phyloP scores from a whole-genome alignment of 2,797 vertebrate species.

The Oryzias dopingdopingensis region DNA sequence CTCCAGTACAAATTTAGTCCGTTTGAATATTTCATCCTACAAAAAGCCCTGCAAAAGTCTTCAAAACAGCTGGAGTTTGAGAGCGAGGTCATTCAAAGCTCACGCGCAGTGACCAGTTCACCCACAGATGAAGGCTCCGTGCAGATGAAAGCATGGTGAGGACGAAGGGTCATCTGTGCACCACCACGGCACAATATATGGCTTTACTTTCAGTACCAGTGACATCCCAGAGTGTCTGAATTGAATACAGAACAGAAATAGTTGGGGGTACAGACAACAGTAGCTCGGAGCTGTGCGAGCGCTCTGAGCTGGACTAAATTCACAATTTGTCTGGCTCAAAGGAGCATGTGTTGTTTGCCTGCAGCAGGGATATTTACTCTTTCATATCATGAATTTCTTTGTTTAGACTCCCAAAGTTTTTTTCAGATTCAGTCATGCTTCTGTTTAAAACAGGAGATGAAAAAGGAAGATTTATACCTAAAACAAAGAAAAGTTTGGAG shows the following conservation, averaged over 20 bases:
- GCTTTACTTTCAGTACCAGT: slow-evolving; percentile 25
- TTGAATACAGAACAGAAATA: slow-evolving; percentile 43
- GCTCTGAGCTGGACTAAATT: slow-evolving; percentile 55
- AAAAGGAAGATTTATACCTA: slow-evolving; percentile 2
- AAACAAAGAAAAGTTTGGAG: slow-evolving; percentile 15
- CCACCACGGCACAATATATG: slow-evolving; percentile 14
- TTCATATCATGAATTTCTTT: slow-evolving; percentile 27
- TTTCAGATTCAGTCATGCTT: slow-evolving; percentile 43
- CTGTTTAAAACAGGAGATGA: slow-evolving; percentile 21
- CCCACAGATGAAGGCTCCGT: slow-evolving; percentile 21
- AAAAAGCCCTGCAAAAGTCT: slow-evolving; percentile 3
- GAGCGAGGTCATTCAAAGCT: not conserved
- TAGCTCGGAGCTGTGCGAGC: slow-evolving; percentile 50
- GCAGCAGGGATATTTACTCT: slow-evolving; percentile 47
- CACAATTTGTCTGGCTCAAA: slow-evolving; percentile 48
- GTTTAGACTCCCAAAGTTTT: slow-evolving; percentile 15
- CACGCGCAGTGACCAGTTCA: slow-evolving; percentile 24
- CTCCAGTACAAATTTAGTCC: slow-evolving; percentile 41
- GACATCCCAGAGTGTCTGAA: slow-evolving; percentile 17
- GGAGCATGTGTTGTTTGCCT: slow-evolving; percentile 45
- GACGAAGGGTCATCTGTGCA: slow-evolving; percentile 19
- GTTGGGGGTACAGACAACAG: slow-evolving; percentile 44
- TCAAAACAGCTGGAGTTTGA: slow-evolving; percentile 14
- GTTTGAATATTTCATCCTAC: slow-evolving; percentile 24
- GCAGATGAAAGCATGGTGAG: slow-evolving; percentile 22